These are phyloP conservation scores for Epizoanthus stellaris DNA, from an alignment of 92 coral and sea anemone genomes.

Conservation along the genomic window DNA sequence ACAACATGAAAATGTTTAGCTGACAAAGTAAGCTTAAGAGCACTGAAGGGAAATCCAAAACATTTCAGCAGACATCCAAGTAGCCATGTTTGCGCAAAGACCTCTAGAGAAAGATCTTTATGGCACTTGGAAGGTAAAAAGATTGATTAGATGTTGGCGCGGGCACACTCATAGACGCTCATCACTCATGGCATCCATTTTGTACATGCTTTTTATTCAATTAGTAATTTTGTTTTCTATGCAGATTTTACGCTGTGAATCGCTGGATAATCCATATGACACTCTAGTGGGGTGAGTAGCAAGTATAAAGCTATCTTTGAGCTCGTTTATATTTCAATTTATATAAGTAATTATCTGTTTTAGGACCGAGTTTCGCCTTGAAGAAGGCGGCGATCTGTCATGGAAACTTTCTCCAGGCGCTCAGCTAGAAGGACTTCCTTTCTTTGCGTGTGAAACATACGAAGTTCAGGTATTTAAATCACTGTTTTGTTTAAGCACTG, in stretches of 20 bases:
- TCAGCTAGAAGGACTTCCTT: slow-evolving; percentile 23
- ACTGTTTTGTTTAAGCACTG: too few relatives aligned
- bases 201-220: not conserved
- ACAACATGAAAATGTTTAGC: slow-evolving; percentile 25
- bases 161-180: too few relatives aligned
- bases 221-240: not conserved
- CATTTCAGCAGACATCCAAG: not conserved
- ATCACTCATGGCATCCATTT: not conserved
- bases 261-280: slow-evolving; percentile 22
- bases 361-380: slow-evolving; percentile 41
- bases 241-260: slow-evolving; percentile 39
- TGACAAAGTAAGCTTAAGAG: not conserved
- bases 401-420: slow-evolving; percentile 45
- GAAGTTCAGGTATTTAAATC: slow-evolving; percentile 30
- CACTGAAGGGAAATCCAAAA: not conserved
- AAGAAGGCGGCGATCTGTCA: slow-evolving; percentile 39
- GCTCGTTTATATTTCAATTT: not conserved
- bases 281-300: slow-evolving; percentile 39
- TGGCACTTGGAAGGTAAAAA: slow-evolving; percentile 36
- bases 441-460: slow-evolving; percentile 42
- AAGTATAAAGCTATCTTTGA: not conserved
- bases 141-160: too few relatives aligned
- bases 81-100: slow-evolving; percentile 9
- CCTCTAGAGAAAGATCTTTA: slow-evolving; percentile 43
- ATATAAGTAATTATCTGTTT: not conserved